Conservation (phyloP, 2,797 vertebrate species). For the Enteromius afrohamiltoni region DNA sequence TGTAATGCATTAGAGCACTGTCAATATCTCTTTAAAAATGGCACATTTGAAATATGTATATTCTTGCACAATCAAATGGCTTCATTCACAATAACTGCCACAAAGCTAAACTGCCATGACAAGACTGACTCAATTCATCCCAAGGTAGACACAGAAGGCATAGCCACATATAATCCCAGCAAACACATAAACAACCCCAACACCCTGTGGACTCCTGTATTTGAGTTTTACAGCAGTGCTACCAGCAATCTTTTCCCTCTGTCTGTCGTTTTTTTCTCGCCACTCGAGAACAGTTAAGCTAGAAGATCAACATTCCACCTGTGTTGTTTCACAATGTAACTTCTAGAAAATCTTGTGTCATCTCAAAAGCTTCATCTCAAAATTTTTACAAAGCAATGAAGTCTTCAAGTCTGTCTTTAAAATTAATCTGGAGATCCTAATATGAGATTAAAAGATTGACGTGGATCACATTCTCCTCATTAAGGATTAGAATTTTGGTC, state of each 20-base stretch:
- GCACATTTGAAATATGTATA: neutral
- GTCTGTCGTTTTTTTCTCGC: neutral
- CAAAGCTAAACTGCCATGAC: neutral
- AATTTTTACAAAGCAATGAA: conserved; percentile 5
- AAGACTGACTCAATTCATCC: conserved; percentile 16
- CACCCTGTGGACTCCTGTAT: conserved; percentile 2
- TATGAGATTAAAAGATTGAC: conserved; percentile 28
- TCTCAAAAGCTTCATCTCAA: conserved; percentile 42
- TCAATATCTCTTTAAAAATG: neutral
- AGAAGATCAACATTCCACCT: conserved; percentile 37
- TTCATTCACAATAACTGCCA: neutral
- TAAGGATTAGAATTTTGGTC: neutral
- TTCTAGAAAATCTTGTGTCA: conserved; percentile 23
- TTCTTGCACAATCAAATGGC: neutral
- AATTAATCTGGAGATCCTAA: conserved; percentile 32
- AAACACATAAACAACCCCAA: conserved; percentile 30
- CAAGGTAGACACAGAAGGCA: conserved; percentile 15
- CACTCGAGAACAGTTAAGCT: conserved; percentile 29
- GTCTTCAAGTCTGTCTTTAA: neutral
- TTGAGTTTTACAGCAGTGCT: conserved; percentile 10
- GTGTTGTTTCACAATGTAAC: conserved; percentile 25
- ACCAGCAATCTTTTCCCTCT: conserved; percentile 13
- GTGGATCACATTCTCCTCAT: neutral
- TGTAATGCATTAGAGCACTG: neutral
- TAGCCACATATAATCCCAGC: conserved; percentile 20